Conservation (phyloP, 2,113 vertebrate species). For the Pedionomus torquatus region DNA sequence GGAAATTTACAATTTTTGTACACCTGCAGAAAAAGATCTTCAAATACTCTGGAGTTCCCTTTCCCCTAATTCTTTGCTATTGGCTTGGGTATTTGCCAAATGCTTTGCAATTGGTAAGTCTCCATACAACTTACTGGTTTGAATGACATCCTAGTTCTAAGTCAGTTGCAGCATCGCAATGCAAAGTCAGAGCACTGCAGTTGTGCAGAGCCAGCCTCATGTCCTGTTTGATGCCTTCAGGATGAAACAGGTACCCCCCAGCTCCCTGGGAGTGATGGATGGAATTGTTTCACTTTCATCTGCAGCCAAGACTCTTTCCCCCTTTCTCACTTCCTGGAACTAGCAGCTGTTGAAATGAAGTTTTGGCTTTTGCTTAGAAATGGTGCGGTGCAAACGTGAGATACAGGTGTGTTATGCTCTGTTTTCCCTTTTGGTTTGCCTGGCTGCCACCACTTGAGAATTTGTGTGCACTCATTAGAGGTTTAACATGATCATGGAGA, state of each 20-base stretch:
- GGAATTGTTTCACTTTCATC: background rate
- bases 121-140: background rate
- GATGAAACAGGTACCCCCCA: background rate
- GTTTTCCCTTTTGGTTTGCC: background rate
- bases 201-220: background rate
- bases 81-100: background rate
- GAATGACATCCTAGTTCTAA: background rate
- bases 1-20: background rate
- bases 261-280: background rate
- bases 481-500: background rate
- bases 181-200: background rate
- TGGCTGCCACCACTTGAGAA: background rate
- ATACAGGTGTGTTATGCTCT: background rate
- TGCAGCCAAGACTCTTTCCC: background rate
- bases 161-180: background rate
- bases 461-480: background rate
- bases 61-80: background rate
- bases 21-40: background rate
- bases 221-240: background rate
- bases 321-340: background rate
- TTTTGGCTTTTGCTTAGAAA: background rate
- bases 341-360: background rate
- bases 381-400: background rate
- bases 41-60: background rate
- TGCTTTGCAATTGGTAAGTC: background rate